These are phyloP conservation scores for Tribolium freemani DNA, from an alignment of 2,888 invertebrate species.

Conservation along the genomic window DNA sequence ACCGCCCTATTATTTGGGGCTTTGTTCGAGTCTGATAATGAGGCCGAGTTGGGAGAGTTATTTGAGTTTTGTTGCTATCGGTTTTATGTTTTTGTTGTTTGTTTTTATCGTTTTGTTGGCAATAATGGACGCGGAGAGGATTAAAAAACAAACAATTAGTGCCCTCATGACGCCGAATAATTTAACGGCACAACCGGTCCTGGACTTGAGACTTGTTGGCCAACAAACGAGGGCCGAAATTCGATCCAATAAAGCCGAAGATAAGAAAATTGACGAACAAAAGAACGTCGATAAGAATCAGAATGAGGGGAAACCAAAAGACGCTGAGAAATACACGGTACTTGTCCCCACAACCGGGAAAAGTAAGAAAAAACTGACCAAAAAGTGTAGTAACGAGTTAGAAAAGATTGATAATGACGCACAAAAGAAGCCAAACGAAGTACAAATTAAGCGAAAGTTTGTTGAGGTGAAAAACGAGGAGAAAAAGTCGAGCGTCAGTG, in stretches of 20 bases:
- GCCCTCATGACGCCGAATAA: constrained; percentile 69
- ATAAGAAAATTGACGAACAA: constrained; percentile 53
- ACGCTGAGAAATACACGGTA: constrained; percentile 59
- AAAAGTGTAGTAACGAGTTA: constrained; percentile 57
- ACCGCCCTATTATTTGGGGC: constrained; percentile 74
- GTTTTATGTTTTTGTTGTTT: constrained; percentile 72
- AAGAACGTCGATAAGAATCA: constrained; percentile 66
- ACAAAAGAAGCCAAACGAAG: constrained; percentile 47
- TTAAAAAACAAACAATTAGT: constrained; percentile 71
- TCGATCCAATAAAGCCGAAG: constrained; percentile 51
- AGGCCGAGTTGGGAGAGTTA: constrained; percentile 83
- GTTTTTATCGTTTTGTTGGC: constrained; percentile 77
- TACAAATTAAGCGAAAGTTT: constrained; percentile 44
- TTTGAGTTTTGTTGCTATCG: constrained; percentile 76
- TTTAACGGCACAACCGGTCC: constrained; percentile 72
- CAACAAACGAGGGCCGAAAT: constrained; percentile 67
- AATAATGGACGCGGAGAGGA: constrained; percentile 80
- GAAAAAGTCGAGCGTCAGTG: constrained; percentile 36
- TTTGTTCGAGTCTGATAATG: constrained; percentile 78
- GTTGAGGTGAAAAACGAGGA: constrained; percentile 48
- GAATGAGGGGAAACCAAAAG: constrained; percentile 46
- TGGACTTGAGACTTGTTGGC: constrained; percentile 74
- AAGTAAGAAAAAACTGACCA: constrained; percentile 62
- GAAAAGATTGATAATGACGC: constrained; percentile 44
- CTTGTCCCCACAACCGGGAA: constrained; percentile 63